Conservation (phyloP, 2,797 vertebrate genomes). For the Gephyroberyx darwinii region DNA sequence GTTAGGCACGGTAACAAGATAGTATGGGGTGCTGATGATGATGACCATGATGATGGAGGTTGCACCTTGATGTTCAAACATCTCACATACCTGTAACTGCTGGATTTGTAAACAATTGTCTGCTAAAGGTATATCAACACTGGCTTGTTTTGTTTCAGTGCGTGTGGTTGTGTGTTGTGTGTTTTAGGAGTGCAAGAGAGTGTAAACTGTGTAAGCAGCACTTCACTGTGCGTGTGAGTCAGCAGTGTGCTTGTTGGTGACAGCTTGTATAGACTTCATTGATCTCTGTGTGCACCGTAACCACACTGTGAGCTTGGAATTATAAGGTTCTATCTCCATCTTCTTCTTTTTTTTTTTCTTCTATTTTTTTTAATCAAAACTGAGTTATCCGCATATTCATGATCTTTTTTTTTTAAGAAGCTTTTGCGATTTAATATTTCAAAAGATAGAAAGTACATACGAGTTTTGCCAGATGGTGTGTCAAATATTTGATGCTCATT, state of each 20-base stretch:
- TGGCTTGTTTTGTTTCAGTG: conserved; percentile 48
- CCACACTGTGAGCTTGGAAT: too few relatives aligned
- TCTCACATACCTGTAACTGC: conserved; percentile 40
- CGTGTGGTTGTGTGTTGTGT: conserved; percentile 31
- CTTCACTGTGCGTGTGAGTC: conserved; percentile 25
- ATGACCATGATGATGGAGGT: conserved; percentile 4
- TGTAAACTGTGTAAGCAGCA: conserved; percentile 52
- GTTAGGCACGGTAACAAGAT: conserved; percentile 64
- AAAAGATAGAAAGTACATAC: too few relatives aligned
- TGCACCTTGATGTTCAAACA: conserved; percentile 14
- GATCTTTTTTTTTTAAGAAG: too few relatives aligned
- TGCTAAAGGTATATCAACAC: conserved; percentile 33
- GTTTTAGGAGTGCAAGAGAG: conserved; percentile 43
- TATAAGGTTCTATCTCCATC: too few relatives aligned
- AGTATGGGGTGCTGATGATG: conserved; percentile 9
- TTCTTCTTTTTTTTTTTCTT: too few relatives aligned
- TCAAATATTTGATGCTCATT: too few relatives aligned
- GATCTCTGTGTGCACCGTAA: conserved; percentile 12
- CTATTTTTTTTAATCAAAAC: too few relatives aligned
- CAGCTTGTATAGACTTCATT: not conserved
- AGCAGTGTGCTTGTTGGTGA: conserved; percentile 5
- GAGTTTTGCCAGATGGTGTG: too few relatives aligned
- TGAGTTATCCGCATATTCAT: too few relatives aligned
- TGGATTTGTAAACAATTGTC: conserved; percentile 42
- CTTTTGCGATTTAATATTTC: too few relatives aligned